Evolutionary conservation across 2,888 invertebrate genomes (phyloP).

Genomic region (Drosophila mayaguana): DNA sequence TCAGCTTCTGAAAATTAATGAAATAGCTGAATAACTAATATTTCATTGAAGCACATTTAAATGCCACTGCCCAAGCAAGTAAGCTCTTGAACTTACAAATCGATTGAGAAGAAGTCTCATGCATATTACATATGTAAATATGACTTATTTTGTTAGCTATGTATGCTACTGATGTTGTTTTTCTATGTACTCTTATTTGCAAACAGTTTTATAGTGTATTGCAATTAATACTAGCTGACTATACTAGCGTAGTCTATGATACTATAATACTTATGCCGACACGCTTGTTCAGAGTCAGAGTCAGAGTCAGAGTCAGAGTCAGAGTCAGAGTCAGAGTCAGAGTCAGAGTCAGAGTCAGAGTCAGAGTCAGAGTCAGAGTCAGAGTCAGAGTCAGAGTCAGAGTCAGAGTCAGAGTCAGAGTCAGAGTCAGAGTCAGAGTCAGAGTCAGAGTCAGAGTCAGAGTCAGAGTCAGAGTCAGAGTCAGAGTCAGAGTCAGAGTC

Average conservation of each 20-base stretch:
- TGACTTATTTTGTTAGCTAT: background rate
- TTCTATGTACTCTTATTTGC: no score
- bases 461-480: background rate
- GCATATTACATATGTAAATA: background rate
- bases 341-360: background rate
- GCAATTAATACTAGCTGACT: background rate
- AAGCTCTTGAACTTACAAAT: background rate
- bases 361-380: background rate
- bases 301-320: background rate
- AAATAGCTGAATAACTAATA: background rate
- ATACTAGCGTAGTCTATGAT: background rate
- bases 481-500: background rate
- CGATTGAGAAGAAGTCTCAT: background rate
- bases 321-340: background rate
- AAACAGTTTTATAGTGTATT: no score
- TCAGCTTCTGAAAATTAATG: background rate
- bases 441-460: background rate
- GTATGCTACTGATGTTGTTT: background rate
- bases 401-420: background rate
- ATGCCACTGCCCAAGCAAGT: no score
- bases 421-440: background rate
- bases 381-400: background rate
- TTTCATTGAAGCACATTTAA: background rate
- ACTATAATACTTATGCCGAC: background rate
- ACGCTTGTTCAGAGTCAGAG: constrained; percentile 6